Base-by-base conservation (phyloP, 1,140 invertebrate genomes). In the Papilio xuthus region DNA sequence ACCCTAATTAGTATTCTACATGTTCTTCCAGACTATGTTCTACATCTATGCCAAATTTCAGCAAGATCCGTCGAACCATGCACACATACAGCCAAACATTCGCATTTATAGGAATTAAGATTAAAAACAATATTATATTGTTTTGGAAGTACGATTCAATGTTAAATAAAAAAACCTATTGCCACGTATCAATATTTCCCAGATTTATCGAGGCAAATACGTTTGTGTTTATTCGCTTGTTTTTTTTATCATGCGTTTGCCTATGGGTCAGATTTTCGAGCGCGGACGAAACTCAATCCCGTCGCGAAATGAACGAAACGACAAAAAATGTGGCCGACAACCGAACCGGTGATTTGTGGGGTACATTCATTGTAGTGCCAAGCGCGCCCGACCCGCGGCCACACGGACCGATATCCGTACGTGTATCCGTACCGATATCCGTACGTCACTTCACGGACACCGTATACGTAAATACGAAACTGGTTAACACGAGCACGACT, bases 281-380 rank as follows among this genome's bases (percentile, higher is more conserved):
- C 83, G 83, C 70, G 80, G 67, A 83, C 86, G 83, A 85, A 91
- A 91, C 91, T 91, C 91, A 91, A 92, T 91, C 91, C 86, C 86
- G 85, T 80, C 84, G 84, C 88, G 85, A 88, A 92, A 89, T 90
- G 87, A 89, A 90, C 87, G 86, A 84, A 85, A 88, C 86, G 85
- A 90, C 86, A 91, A 91, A 93, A 93, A 93, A 90, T 84, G 85
- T 74, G 83, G 81, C 83, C 82, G 83, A 84, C 85, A 87, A 86
- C 84, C 87, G 86, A 86, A 82, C 86, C 82, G 84, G 90, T 93
- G 92, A 93, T 93, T 93, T 93, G 90, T 92, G 89, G 89, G 77
- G 80, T 81, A 87, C 92, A 93, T 93, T 86, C 89, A 88, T 92
- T 90, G 89, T 90, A 91, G 87, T 91, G 92, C 91, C 90, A 92